Evolutionary conservation across 2,888 invertebrate species (phyloP), one percentile per base, ranked within the genome.

Genomic region (Halocaridina rubra): DNA sequence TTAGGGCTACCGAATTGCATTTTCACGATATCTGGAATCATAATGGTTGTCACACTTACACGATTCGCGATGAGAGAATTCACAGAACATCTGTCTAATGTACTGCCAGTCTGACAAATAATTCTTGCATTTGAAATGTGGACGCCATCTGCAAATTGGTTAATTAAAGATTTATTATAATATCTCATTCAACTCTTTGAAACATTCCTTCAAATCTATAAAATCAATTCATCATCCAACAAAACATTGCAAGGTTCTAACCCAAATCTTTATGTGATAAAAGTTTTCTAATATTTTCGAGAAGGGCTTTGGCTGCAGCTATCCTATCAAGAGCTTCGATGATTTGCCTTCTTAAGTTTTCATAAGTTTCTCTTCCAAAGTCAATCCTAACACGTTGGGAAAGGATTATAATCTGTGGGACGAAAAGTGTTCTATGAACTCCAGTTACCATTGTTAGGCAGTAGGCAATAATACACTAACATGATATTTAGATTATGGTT

Each of bases 91-190:
- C 53, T 53, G 53, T 53, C 19, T 53, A n/a, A n/a, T n/a, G n/a
- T n/a, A n/a, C n/a, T n/a, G n/a, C 53, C 53, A 53, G 7, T 13
- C 10, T 16, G 19, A 53, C 53, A 53, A 53, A 53, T 53, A n/a
- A 53, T 53, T 24, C 19, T 33, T 30, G 57, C 13, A 19, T 19
- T 53, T 0, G 29, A 29, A 19, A 79, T 69, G 3, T 13, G 29
- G 27, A 79, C 53, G 13, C 69, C 79, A 79, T 71, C 79, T 79
- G 79, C 1, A 33, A 39, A 10, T 39, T 13, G 7, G 13, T 39
- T 39, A 13, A 39, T 39, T 13, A 39, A 39, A 39, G 13, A 39
- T 13, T 39, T 39, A 39, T 39, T 39, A 39, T 8, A 39, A 39
- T 39, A 7, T 13, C 39, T 39, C 8, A n/a, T n/a, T n/a, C n/a